A percentile compares a stretch with the other conserved stretches of the same genome.
Evolutionary conservation across 92 coral and sea anemone genomes (phyloP).

Genomic region (Ricordea florida): DNA sequence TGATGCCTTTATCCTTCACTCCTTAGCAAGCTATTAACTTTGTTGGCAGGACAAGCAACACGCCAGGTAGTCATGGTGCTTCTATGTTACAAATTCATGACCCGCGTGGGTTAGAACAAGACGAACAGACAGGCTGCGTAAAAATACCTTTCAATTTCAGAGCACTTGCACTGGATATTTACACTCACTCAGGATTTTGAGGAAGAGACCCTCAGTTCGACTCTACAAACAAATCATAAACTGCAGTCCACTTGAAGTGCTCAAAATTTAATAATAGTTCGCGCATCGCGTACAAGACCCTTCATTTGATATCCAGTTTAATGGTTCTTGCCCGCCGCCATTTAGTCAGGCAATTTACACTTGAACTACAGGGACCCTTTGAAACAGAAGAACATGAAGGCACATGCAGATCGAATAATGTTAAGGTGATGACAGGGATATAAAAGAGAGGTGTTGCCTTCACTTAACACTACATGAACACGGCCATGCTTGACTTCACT

Average conservation of each 20-base stretch:
- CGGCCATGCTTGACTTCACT: too few species aligned
- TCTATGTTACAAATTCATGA: too few species aligned
- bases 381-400: background rate
- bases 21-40: too few species aligned
- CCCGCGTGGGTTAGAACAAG: too few species aligned
- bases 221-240: conserved; percentile 45
- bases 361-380: conserved; percentile 14
- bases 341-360: conserved; percentile 30
- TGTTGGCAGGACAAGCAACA: too few species aligned
- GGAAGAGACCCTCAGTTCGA: conserved; percentile 8
- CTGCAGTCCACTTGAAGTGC: conserved; percentile 40
- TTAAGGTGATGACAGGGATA: conserved; percentile 25
- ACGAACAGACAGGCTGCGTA: background rate
- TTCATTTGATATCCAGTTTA: conserved; percentile 31
- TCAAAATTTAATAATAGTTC: conserved; percentile 25
- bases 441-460: too few species aligned
- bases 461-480: too few species aligned
- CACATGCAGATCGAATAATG: background rate
- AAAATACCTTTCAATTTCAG: conserved; percentile 17
- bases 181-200: background rate
- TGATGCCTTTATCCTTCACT: too few species aligned
- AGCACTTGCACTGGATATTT: conserved; percentile 14
- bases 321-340: conserved; percentile 6
- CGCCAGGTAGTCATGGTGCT: too few species aligned
- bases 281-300: background rate